These are phyloP conservation scores for Patiria miniata DNA, from an alignment of 35 echinoderm and acorn worm genomes.

Conservation along the genomic window DNA sequence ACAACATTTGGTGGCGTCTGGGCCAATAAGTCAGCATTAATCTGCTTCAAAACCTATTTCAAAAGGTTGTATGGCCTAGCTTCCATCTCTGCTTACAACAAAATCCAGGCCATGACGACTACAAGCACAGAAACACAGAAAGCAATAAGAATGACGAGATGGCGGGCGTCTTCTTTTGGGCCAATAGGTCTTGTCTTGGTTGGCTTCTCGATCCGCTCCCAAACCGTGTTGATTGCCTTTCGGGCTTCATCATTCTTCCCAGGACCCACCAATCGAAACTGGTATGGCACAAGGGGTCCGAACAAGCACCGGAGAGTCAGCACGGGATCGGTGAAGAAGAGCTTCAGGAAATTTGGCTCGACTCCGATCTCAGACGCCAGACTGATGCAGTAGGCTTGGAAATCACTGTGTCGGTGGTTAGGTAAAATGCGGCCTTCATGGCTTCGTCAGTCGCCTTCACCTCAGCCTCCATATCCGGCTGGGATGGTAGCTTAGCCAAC, in stretches of 20 bases:
- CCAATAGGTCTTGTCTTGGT: conserved; percentile 41
- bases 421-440: conserved; percentile 50
- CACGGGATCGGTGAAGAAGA: conserved; percentile 64
- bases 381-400: conserved; percentile 64
- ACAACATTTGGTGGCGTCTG: too few species aligned
- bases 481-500: conserved; percentile 40
- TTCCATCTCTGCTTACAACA: neutral
- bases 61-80: too few species aligned
- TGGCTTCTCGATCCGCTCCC: conserved; percentile 58
- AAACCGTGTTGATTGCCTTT: conserved; percentile 66
- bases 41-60: too few species aligned
- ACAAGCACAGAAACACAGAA: neutral
- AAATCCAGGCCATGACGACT: neutral
- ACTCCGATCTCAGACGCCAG: conserved; percentile 68
- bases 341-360: conserved; percentile 64
- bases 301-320: conserved; percentile 59
- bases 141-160: neutral
- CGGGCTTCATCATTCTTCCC: conserved; percentile 67
- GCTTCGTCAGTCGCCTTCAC: conserved; percentile 43
- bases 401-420: conserved; percentile 63
- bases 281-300: conserved; percentile 53
- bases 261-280: conserved; percentile 70
- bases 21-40: too few species aligned
- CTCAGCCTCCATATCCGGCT: conserved; percentile 39
- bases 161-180: neutral